Conservation (phyloP, 2,797 vertebrate species). For the Sebastes iracundus region DNA sequence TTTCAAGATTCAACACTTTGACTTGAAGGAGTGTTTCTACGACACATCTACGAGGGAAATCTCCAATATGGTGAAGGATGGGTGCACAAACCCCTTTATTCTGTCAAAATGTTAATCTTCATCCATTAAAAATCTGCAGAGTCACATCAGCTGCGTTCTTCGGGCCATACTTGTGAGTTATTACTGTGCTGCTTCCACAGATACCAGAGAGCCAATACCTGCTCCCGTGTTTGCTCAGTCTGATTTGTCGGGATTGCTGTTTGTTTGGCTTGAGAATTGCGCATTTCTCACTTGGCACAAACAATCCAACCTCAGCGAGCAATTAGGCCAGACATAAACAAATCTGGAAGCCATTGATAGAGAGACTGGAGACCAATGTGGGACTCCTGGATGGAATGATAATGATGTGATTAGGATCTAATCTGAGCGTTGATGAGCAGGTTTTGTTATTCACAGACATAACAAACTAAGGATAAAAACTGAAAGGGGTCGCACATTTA, state of each 20-base stretch:
- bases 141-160: conserved; percentile 44
- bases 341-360: conserved; percentile 60
- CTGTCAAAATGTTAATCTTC: conserved; percentile 42
- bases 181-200: conserved; percentile 37
- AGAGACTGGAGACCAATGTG: conserved; percentile 2
- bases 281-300: conserved; percentile 57
- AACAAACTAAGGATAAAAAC: background rate
- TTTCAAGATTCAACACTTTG: background rate
- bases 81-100: background rate
- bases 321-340: conserved; percentile 64
- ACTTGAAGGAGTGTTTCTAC: background rate
- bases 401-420: conserved; percentile 53
- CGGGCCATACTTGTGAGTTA: conserved; percentile 45
- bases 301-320: conserved; percentile 49
- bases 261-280: conserved; percentile 52
- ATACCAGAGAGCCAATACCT: conserved; percentile 48
- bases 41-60: background rate
- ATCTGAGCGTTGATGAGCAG: conserved; percentile 38
- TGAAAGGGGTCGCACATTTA: background rate
- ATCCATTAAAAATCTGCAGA: conserved; percentile 56
- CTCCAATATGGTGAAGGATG: background rate
- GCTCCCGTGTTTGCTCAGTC: conserved; percentile 47
- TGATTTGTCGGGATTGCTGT: conserved; percentile 55
- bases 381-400: conserved; percentile 45
- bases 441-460: conserved; percentile 12